Evolutionary conservation across 2,113 vertebrate species (phyloP).

Genomic region (Saguinus midas): DNA sequence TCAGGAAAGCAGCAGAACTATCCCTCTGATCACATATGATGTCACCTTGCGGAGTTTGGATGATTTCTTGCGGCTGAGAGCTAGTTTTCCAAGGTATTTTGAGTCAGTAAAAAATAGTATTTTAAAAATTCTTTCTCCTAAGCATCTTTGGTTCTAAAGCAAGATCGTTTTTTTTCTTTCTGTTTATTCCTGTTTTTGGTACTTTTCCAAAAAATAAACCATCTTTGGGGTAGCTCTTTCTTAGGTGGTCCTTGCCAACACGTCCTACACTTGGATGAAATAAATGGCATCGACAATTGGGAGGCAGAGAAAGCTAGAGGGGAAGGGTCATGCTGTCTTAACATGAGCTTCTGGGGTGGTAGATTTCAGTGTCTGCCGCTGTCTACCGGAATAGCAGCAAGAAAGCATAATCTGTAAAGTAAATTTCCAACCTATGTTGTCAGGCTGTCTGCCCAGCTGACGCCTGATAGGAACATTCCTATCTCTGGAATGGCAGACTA

Average conservation of each 20-base stretch:
- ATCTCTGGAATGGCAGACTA: not conserved
- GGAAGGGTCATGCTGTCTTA: slow-evolving; percentile 56
- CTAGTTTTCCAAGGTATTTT: slow-evolving; percentile 82
- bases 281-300: slow-evolving; percentile 57
- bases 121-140: slow-evolving; percentile 71
- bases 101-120: slow-evolving; percentile 78
- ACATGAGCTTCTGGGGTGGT: slow-evolving; percentile 57
- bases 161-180: slow-evolving; percentile 36
- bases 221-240: slow-evolving; percentile 67
- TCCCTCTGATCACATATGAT: slow-evolving; percentile 78
- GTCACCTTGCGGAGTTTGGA: slow-evolving; percentile 72
- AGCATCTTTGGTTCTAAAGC: slow-evolving; percentile 62
- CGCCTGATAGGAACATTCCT: not conserved
- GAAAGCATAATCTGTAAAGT: slow-evolving; percentile 59
- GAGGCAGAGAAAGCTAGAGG: slow-evolving; percentile 51
- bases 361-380: slow-evolving; percentile 41
- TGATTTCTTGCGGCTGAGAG: slow-evolving; percentile 69
- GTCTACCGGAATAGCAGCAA: slow-evolving; percentile 17
- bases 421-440: not conserved
- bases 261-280: slow-evolving; percentile 53
- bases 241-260: not conserved
- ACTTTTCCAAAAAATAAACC: slow-evolving; percentile 73
- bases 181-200: slow-evolving; percentile 48
- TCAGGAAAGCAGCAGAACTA: slow-evolving; percentile 80
- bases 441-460: not conserved